Evolutionary conservation across 2,888 invertebrate genomes (phyloP), one percentile per base, ranked within the genome.

Genomic region (Thyatira batis): DNA sequence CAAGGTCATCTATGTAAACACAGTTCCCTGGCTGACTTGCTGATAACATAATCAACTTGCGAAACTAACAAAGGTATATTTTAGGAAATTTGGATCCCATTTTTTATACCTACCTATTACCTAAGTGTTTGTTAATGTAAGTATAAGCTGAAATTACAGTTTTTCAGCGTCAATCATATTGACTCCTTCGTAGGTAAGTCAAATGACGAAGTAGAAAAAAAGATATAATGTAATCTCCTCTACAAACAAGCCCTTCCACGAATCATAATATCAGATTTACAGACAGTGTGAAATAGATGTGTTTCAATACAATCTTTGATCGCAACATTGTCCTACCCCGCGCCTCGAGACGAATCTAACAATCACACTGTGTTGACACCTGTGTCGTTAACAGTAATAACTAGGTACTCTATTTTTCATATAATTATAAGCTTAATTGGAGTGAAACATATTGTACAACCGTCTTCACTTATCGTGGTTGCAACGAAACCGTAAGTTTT

Each of bases 281-380:
- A 5, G 3, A 10, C 33, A 39, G 33, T 13, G 10, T 2, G 17
- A 39, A 39, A 30, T n/a, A 30, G n/a, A 39, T 13, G 33, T 39
- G 33, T 8, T 39, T 13, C 13, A 13, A n/a, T 17, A 39, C 56
- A 54, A 58, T 54, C 60, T 58, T 13, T 3, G 49, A 55, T 60
- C 51, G 45, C 51, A 39, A 43, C 46, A 28, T 58, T 53, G 52
- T 53, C 49, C 49, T 49, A 49, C 50, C 39, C 45, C 48, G n/a
- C 48, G 27, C 20, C 53, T 51, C 53, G 54, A 58, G 59, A 69
- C 56, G 43, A 50, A 52, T 53, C 51, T 56, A 64, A 76, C 71
- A 74, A 73, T 72, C 58, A 67, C 63, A 56, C 51, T 50, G 57
- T 71, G 71, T 71, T 71, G 67, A 67, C 70, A 65, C 56, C 60